Evolutionary conservation across 2,797 vertebrate species (phyloP), one percentile per base, ranked within the genome.

Genomic region (Dermochelys coriacea): DNA sequence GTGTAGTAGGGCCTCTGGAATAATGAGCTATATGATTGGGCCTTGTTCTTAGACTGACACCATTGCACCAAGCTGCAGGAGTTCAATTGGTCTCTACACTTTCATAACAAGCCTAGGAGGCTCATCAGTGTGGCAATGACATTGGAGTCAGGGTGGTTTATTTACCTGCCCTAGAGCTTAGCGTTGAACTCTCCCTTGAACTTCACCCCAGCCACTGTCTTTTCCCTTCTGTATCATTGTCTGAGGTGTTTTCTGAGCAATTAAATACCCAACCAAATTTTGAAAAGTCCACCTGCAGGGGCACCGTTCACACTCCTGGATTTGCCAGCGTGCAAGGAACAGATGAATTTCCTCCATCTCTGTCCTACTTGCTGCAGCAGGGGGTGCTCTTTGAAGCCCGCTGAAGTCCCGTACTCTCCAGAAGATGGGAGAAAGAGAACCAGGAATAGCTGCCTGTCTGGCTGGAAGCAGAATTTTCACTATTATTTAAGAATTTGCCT

Each of bases 401-500:
- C 34, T n/a, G 61, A 37, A 29, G 74, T 75, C 14, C 41, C 15
- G 3, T 29, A 31, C 27, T 27, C 29, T 77, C 25, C 45, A 49
- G 74, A 45, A 77, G 74, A 29, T 77, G 25, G 15, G 41, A 77
- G 74, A 49, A 57, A 0, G 0, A 50, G 86, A 87, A 45, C 57
- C 64, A n/a, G 86, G 57, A n/a, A 55, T 54, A 82, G 74, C 18
- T 2, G 1, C 37, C 83, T n/a, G 47, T 5, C 91, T 49, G 41
- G 90, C 84, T 6, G 57, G 85, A 82, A 92, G 89, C 82, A 71
- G 80, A 37, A 0, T 47, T 96, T 93, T 94, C 93, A 45, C 94
- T n/a, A 68, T 59, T 41, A 12, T 91, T 85, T 54, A 34, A 31
- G 92, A 95, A 82, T 95, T 85, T 50, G 89, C 92, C 95, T 90